A percentile compares a stretch with the other conserved stretches of the same genome.
These are phyloP conservation scores for Phocides pigmalion DNA, from an alignment of 1,140 invertebrate species.

Conservation along the genomic window DNA sequence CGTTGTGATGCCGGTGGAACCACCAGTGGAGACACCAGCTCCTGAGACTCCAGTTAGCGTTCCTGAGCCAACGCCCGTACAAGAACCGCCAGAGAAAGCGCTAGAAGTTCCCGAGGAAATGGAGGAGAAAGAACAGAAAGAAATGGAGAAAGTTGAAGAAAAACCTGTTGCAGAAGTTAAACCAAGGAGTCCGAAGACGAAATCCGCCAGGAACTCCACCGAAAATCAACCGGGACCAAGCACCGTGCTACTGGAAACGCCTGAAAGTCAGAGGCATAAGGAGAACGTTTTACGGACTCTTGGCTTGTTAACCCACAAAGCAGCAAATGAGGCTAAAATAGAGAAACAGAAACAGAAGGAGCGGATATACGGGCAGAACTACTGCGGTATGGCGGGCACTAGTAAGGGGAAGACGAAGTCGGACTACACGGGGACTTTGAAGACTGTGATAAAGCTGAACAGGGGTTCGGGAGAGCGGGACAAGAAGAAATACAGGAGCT, in stretches of 20 bases:
- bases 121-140: conserved; percentile 22
- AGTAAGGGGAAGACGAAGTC: conserved; percentile 78
- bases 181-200: conserved; percentile 49
- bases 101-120: conserved; percentile 32
- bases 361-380: conserved; percentile 83
- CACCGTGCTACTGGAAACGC: conserved; percentile 74
- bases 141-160: conserved; percentile 12
- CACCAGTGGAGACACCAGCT: conserved; percentile 5
- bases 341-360: conserved; percentile 85
- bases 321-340: conserved; percentile 84
- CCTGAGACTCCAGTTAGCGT: conserved; percentile 14
- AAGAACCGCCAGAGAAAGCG: conserved; percentile 30
- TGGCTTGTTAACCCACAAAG: conserved; percentile 86
- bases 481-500: conserved; percentile 86
- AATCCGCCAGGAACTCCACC: conserved; percentile 62
- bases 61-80: conserved; percentile 24
- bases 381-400: conserved; percentile 69
- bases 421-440: conserved; percentile 89
- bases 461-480: conserved; percentile 61
- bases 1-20: neutral
- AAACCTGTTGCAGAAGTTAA: conserved; percentile 36
- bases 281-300: conserved; percentile 87
- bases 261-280: conserved; percentile 85
- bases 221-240: conserved; percentile 66
- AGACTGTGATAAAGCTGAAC: conserved; percentile 91